These are phyloP conservation scores for Mesocricetus auratus DNA, from an alignment of 2,113 vertebrate species.

Conservation along the genomic window DNA sequence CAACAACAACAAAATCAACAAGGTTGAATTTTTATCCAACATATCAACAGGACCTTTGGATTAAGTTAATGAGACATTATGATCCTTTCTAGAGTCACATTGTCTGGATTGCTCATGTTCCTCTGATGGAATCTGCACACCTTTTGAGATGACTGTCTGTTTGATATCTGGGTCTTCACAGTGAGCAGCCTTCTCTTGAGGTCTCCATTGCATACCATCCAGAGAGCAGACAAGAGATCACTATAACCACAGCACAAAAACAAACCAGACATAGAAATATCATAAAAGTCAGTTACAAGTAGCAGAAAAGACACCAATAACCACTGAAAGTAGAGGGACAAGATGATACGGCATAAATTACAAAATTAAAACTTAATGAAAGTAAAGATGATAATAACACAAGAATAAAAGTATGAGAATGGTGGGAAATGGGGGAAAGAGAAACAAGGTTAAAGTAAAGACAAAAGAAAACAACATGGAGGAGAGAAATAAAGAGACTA, in stretches of 20 bases:
- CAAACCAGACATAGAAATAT: not conserved
- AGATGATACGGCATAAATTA: not conserved
- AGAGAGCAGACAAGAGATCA: not conserved
- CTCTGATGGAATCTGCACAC: not conserved
- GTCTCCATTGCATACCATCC: not conserved
- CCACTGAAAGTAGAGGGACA: not conserved
- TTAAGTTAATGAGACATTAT: not conserved
- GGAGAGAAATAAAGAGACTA: not conserved
- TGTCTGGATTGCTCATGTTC: not conserved
- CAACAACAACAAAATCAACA: not conserved
- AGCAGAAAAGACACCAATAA: not conserved
- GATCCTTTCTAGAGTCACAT: no score
- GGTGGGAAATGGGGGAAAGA: not conserved
- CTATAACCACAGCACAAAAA: not conserved
- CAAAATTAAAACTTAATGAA: not conserved
- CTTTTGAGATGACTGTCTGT: not conserved
- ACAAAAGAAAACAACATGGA: not conserved
- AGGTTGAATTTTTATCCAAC: not conserved
- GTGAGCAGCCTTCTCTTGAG: not conserved
- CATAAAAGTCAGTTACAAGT: not conserved
- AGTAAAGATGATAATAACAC: not conserved
- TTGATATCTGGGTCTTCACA: not conserved
- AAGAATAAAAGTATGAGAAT: no score
- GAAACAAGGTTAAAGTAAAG: not conserved
- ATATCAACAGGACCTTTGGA: not conserved